Base-by-base conservation (phyloP, 2,888 invertebrate species). In the Coleophora deauratella region DNA sequence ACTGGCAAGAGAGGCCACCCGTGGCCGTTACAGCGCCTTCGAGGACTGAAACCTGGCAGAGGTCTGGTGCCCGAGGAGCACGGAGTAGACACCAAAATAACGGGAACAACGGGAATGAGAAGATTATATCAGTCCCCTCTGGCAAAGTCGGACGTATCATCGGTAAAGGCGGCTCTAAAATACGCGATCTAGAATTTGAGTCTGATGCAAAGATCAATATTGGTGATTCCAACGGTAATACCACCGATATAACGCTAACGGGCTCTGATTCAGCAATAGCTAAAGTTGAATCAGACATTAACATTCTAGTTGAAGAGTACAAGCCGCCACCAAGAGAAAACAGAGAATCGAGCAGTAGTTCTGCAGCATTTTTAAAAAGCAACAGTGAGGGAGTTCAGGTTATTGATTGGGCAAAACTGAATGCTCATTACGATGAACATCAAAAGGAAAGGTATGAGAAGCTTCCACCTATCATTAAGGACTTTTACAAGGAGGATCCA, bases 111-210 rank as follows among this genome's bases (percentile, higher is more conserved):
- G 49, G 50, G 42, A 75, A 72, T 35, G 68, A 60, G 47, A 81
- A 77, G 61, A 52, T 65, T 9, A 77, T 82, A 35, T 57, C 55
- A 8, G 71, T 84, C 33, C 73, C 77, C 15, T 72, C 80, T 0
- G 55, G 64, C 40, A 77, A 74, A 63, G 86, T 89, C 8, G 89
- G 89, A 0, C 78, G 84, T 37, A 79, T 90, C 35, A 91, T 91
- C 46, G 97, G 97, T 3, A 91, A 89, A 62, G 93, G 92, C n/a
- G 97, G 98, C 1, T 87, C 89, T 0, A 95, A 94, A 76, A 96
- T 98, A 49, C 90, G 89, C 51, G 94, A 96, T 49, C 76, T 98
- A 0, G 88, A 94, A 67, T 88, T 82, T 45, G 88, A 91, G 59
- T 91, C 91, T 40, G 89, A 91, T 4, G 90, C 95, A 0, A 89